A percentile compares a stretch with the other conserved stretches of the same genome.
phyloP scores from a whole-genome alignment of 2,888 invertebrate species.

The Mystacides longicornis region DNA sequence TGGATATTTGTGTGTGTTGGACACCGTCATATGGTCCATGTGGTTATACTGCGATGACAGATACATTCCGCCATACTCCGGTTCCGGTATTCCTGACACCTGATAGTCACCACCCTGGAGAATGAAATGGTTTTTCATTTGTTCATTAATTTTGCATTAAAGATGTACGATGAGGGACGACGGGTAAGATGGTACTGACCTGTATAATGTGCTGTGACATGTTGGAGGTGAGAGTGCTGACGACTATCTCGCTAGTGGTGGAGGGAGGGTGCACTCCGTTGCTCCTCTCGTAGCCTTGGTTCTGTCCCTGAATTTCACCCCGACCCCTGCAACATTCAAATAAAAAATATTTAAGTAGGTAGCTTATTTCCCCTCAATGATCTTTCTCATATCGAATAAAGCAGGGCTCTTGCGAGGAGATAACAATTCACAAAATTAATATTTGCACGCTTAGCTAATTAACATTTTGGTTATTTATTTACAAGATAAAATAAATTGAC shows the following conservation, averaged over 20 bases:
- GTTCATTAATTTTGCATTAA: background rate
- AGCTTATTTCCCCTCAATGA: background rate
- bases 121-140: background rate
- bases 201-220: slow-evolving; percentile 49
- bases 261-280: slow-evolving; percentile 25
- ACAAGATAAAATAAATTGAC: too few relatives aligned
- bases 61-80: slow-evolving; percentile 45
- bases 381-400: background rate
- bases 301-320: slow-evolving; percentile 19
- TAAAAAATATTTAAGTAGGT: background rate
- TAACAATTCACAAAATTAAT: too few relatives aligned
- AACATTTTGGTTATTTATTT: too few relatives aligned
- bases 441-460: too few relatives aligned
- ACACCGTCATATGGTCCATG: slow-evolving; percentile 49
- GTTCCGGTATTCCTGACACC: slow-evolving; percentile 30
- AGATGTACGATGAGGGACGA: too few relatives aligned
- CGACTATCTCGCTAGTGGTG: slow-evolving; percentile 10
- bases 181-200: slow-evolving; percentile 29
- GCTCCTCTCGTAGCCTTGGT: slow-evolving; percentile 23
- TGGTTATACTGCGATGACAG: slow-evolving; percentile 48
- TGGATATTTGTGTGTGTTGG: slow-evolving; percentile 48
- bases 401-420: background rate
- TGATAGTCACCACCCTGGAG: slow-evolving; percentile 24
- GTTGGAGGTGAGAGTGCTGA: slow-evolving; percentile 43
- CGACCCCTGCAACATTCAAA: slow-evolving; percentile 16